Conservation (phyloP, 2,113 vertebrate genomes). For the Urocolius indicus region DNA sequence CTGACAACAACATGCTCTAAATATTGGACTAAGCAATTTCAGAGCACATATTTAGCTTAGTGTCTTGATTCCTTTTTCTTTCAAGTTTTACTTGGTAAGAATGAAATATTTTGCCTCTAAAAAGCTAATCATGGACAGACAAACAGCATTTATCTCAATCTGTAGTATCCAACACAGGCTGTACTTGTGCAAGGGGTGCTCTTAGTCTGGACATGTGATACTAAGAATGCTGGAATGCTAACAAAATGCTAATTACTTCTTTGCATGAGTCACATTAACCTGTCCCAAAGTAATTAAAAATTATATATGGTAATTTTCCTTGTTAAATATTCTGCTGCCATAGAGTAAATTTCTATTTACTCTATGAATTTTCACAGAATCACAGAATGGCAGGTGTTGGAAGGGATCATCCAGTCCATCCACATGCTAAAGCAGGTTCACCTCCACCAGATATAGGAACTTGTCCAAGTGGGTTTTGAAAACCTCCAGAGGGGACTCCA, state of each 20-base stretch:
- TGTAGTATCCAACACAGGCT: background rate
- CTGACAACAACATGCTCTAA: background rate
- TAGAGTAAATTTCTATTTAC: no score
- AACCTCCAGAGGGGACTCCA: no score
- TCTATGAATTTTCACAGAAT: background rate
- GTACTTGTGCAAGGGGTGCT: background rate
- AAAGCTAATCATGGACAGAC: background rate
- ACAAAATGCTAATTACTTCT: background rate
- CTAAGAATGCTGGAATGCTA: background rate
- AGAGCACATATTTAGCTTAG: background rate
- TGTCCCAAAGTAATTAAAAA: background rate
- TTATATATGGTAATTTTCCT: background rate
- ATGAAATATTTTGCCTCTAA: background rate
- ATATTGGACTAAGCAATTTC: constrained; percentile 34
- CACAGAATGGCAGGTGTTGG: no score
- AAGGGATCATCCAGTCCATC: no score
- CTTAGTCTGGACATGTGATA: background rate
- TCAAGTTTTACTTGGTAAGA: background rate
- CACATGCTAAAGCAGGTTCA: no score
- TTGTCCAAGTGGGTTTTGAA: no score
- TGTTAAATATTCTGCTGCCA: background rate
- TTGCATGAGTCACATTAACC: background rate
- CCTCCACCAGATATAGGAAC: no score
- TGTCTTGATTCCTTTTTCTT: background rate
- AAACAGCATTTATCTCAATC: background rate